These are phyloP conservation scores for Epicampocera succincta DNA, from an alignment of 2,888 invertebrate species.

Conservation along the genomic window DNA sequence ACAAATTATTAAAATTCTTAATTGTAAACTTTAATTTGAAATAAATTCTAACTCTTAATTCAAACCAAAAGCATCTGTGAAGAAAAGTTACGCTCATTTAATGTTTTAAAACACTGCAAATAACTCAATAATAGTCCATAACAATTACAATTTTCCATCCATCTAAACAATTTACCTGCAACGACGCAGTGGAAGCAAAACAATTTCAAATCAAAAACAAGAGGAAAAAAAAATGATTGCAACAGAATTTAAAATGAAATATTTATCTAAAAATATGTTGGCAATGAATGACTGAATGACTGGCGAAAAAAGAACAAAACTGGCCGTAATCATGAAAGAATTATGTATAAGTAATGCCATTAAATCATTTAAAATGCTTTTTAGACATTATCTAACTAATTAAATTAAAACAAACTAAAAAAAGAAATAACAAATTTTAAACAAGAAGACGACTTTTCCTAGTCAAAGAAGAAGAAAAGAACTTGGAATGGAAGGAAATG, in stretches of 20 bases:
- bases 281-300: not conserved
- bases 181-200: conserved; percentile 7
- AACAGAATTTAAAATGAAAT: conserved; percentile 25
- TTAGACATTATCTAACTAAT: conserved; percentile 71
- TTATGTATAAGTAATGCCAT: conserved; percentile 30
- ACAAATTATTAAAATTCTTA: no score
- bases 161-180: conserved; percentile 16
- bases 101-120: conserved; percentile 25
- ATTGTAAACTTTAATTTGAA: no score
- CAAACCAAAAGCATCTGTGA: no score
- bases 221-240: not conserved
- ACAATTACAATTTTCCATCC: conserved; percentile 17
- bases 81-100: conserved; percentile 36
- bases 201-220: conserved; percentile 25
- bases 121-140: conserved; percentile 46
- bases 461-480: not conserved
- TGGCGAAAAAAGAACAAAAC: not conserved
- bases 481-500: conserved; percentile 2
- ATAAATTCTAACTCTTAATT: no score
- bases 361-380: conserved; percentile 70
- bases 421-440: conserved; percentile 20
- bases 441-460: not conserved
- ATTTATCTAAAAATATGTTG: conserved; percentile 25
- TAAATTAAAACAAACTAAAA: conserved; percentile 69
- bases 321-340: conserved; percentile 36